These are phyloP conservation scores for Zhuqinia jingwanae DNA, from an alignment of 2,888 invertebrate species.

Conservation along the genomic window DNA sequence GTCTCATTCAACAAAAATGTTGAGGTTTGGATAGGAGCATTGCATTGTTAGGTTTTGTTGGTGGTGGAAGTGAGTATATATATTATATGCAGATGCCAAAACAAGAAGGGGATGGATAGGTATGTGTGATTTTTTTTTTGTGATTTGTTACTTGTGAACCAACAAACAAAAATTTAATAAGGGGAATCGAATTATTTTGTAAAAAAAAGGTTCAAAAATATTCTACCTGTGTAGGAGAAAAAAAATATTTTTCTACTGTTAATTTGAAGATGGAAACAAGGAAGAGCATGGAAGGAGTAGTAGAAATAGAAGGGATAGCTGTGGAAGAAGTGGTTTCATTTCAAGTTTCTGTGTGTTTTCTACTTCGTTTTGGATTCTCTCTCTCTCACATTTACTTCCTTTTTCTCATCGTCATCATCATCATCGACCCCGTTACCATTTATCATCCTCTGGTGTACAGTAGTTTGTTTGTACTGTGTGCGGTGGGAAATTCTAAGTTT, in stretches of 20 bases:
- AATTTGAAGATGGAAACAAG: slow-evolving; percentile 1
- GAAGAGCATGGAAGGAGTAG: neutral
- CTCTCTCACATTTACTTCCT: slow-evolving; percentile 1
- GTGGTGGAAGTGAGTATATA: slow-evolving; percentile 28
- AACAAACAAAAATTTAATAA: slow-evolving; percentile 35
- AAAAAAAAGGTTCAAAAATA: slow-evolving; percentile 28
- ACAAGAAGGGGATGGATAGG: too few species aligned
- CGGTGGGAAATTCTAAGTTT: slow-evolving; percentile 20
- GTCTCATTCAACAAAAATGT: slow-evolving; percentile 1
- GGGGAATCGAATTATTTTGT: too few species aligned
- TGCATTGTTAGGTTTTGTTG: slow-evolving; percentile 43
- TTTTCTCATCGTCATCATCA: slow-evolving; percentile 18
- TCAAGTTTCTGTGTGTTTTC: slow-evolving; percentile 6
- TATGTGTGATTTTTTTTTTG: too few species aligned
- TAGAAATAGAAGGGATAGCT: neutral
- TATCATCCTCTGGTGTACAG: neutral
- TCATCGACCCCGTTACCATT: neutral
- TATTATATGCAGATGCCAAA: neutral
- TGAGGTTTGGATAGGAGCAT: neutral
- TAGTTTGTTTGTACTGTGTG: neutral
- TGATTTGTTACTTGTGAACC: neutral
- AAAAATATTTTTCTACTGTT: slow-evolving; percentile 38
- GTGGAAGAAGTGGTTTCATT: slow-evolving; percentile 37
- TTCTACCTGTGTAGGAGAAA: neutral
- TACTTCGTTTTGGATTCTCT: neutral